Percentiles rank a stretch among this genome's conserved stretches.
Evolutionary conservation across 1,140 invertebrate genomes (phyloP).

Genomic region (Scaptomyza pallida): DNA sequence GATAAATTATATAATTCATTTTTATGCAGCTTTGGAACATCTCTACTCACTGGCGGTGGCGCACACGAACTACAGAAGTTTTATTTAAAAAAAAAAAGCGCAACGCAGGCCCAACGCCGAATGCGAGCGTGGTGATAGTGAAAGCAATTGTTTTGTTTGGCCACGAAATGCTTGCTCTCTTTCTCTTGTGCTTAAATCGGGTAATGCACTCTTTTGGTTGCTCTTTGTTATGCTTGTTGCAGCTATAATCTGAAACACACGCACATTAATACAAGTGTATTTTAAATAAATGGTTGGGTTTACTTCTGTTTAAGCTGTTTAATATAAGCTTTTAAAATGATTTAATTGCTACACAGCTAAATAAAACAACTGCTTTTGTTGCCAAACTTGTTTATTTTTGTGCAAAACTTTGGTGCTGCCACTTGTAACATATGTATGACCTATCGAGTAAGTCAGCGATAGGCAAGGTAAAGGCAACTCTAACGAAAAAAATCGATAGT

Average conservation of each 20-base stretch:
- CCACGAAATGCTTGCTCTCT: conserved; percentile 42
- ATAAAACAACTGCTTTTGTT: conserved; percentile 13
- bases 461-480: conserved; percentile 2
- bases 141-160: conserved; percentile 63
- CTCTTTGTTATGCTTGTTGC: conserved; percentile 4
- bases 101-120: conserved; percentile 42
- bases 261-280: background rate
- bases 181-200: background rate
- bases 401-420: conserved; percentile 16
- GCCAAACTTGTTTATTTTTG: conserved; percentile 24
- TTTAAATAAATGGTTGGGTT: background rate
- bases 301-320: no score
- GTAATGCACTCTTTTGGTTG: conserved; percentile 7
- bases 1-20: conserved; percentile 56
- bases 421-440: conserved; percentile 1
- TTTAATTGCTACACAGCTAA: background rate
- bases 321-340: background rate
- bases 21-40: conserved; percentile 35
- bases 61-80: conserved; percentile 26
- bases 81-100: conserved; percentile 44
- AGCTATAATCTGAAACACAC: background rate
- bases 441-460: background rate
- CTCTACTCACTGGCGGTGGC: conserved; percentile 21
- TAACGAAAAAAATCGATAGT: conserved; percentile 5
- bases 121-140: conserved; percentile 34